Base-by-base conservation (phyloP, 37 sponge, comb jelly and placozoan species). In the Cliona cf. orientalis region DNA sequence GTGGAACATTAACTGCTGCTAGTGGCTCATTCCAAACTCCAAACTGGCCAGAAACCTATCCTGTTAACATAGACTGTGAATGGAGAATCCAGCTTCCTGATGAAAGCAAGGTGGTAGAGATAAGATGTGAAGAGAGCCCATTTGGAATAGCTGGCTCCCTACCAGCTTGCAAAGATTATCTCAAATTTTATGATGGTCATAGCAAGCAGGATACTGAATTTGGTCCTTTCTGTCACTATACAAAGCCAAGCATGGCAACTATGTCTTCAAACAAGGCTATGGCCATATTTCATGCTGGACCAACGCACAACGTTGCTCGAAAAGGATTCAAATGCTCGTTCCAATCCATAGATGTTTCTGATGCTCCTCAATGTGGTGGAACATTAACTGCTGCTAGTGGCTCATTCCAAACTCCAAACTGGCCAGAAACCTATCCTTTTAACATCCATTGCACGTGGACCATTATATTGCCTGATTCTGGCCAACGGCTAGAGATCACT, bases 361-460 rank as follows among this genome's bases (percentile, higher is more conserved):
- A n/a, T n/a, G n/a, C n/a, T n/a, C n/a, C n/a, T n/a, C n/a, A n/a
- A n/a, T n/a, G n/a, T n/a, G n/a, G n/a, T n/a, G n/a, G n/a, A n/a
- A n/a, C n/a, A n/a, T n/a, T n/a, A n/a, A n/a, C n/a, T n/a, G n/a
- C n/a, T 29, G 28, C 12, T 19, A 63, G 28, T 53, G 80, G 75
- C 39, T 21, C 22, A 1, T 66, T 87, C 59, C n/a, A 59, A 3
- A 37, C 80, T 11, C 80, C 87, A 6, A 69, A 59, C 35, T 81
- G 75, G 61, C 82, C 76, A 36, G 29, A 45, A 11, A 23, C 71
- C 4, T 87, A 88, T 56, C 64, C 66, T 2, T 33, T n/a, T 49
- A 62, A 69, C n/a, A 62, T 61, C 22, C 46, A 82, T 36, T 82
- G 71, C 28, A 62, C 59, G 28, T 88, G 89, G 89, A 77, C 32